A percentile compares a stretch with the other conserved stretches of the same genome.
Conservation (phyloP, 1,140 invertebrate genomes). For the Helicorthomorpha holstii region DNA sequence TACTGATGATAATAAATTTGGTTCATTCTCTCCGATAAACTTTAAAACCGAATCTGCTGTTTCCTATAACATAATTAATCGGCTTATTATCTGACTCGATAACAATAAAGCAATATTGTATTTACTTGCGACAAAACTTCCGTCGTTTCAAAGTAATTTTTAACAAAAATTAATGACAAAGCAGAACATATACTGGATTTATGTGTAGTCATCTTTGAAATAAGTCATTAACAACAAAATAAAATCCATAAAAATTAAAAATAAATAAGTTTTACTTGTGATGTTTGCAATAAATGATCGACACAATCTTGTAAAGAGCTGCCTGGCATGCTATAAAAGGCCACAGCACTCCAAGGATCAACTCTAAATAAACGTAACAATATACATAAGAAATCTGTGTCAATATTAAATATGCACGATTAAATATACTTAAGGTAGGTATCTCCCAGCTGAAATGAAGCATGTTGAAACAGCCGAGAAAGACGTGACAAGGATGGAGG, state of each 20-base stretch:
- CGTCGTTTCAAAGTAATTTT: too few relatives aligned
- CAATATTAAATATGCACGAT: slow-evolving; percentile 16
- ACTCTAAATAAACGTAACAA: neutral
- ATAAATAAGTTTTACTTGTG: neutral
- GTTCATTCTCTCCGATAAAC: too few relatives aligned
- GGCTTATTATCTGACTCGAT: too few relatives aligned
- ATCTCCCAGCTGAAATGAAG: slow-evolving; percentile 39
- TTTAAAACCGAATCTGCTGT: too few relatives aligned
- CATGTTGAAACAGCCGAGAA: slow-evolving; percentile 33
- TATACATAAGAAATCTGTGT: neutral
- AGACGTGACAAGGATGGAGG: neutral
- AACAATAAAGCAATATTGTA: too few relatives aligned
- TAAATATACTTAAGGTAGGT: slow-evolving; percentile 39
- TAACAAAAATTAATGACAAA: too few relatives aligned
- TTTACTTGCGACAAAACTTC: too few relatives aligned
- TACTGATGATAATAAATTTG: neutral
- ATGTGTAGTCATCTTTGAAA: too few relatives aligned
- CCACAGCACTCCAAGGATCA: slow-evolving; percentile 5
- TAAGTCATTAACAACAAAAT: too few relatives aligned
- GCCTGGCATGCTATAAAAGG: slow-evolving; percentile 7
- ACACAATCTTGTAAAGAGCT: neutral
- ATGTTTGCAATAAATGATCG: neutral
- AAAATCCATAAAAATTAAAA: neutral
- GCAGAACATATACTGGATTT: too few relatives aligned
- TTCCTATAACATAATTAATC: too few relatives aligned